phyloP scores from a whole-genome alignment of 2,888 invertebrate species.

The Emmelina monodactyla region DNA sequence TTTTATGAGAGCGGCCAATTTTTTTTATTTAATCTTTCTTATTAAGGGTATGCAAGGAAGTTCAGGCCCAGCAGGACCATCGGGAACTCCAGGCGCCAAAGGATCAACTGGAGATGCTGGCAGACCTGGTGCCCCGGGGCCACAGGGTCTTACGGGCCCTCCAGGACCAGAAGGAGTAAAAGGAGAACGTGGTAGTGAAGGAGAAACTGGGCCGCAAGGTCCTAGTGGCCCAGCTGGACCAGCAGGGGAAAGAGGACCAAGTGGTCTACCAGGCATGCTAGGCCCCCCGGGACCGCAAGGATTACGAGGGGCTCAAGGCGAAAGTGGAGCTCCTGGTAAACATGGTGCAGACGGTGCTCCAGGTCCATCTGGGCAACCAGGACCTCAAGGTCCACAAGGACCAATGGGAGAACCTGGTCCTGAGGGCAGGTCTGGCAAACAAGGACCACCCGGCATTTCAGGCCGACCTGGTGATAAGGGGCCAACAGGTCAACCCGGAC shows the following conservation, averaged over 20 bases:
- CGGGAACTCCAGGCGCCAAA: conserved; percentile 74
- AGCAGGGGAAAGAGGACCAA: conserved; percentile 71
- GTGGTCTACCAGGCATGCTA: conserved; percentile 69
- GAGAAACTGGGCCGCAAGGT: conserved; percentile 74
- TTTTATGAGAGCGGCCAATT: no score
- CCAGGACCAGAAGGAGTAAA: conserved; percentile 77
- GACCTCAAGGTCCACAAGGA: conserved; percentile 74
- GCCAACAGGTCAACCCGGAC: conserved; percentile 70
- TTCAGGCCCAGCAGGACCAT: conserved; percentile 71
- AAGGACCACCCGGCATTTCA: conserved; percentile 74
- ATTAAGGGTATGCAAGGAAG: conserved; percentile 75
- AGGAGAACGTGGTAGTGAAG: conserved; percentile 76
- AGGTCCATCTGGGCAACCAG: conserved; percentile 71
- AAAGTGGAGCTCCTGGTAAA: conserved; percentile 76
- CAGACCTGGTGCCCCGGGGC: conserved; percentile 71
- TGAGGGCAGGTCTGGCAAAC: conserved; percentile 71
- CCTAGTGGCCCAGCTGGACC: conserved; percentile 74
- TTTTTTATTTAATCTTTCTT: not conserved
- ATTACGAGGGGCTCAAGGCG: conserved; percentile 72
- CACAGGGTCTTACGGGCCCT: conserved; percentile 74
- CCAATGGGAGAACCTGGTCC: conserved; percentile 67
- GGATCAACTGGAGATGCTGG: conserved; percentile 76
- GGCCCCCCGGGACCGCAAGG: conserved; percentile 73
- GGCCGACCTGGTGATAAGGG: conserved; percentile 82
- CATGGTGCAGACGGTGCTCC: conserved; percentile 76